Evolutionary conservation across 2,888 invertebrate genomes (phyloP), one percentile per base, ranked within the genome.

Genomic region (Papilio elwesi): DNA sequence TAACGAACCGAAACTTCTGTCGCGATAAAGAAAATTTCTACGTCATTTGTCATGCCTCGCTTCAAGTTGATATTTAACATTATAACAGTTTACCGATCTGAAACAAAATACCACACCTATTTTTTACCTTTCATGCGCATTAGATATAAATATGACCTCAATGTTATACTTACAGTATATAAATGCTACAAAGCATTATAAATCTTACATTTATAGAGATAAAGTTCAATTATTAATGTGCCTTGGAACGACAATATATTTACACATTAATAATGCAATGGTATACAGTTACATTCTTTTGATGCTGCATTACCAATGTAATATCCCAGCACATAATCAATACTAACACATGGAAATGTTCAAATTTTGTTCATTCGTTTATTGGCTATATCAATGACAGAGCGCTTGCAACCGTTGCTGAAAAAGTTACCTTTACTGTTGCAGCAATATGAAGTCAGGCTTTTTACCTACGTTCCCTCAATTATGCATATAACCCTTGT

Each of bases 111-210:
- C 13, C 43, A 10, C 62, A 49, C 57, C 16, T 52, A 69, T 69
- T 73, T 73, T 65, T 69, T 57, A 65, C 69, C 57, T 73, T 57
- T 73, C 15, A 69, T 73, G 48, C 15, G 13, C 43, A 63, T 62
- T 51, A 51, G 36, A 53, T 57, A 68, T 68, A 48, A 68, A 63
- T 64, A 63, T 69, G 65, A 43, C 59, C 68, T 73, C 73, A 69
- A 73, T 69, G 4, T 26, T 26, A 59, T 63, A 68, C 16, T 38
- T 43, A 10, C 62, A 52, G 43, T 15, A 57, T 38, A 59, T n/a
- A 36, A 16, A 9, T 8, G 2, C 8, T 38, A 10, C 49, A 38
- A 53, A 6, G 11, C 7, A 73, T 55, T 49, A 8, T 63, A 5
- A 64, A 49, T 55, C 68, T 49, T 68, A 68, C 49, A 47, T 5